Percentiles rank a stretch among this genome's conserved stretches.
These are phyloP conservation scores for Melanotaenia trifasciata DNA, from an alignment of 2,797 vertebrate species.

Conservation along the genomic window DNA sequence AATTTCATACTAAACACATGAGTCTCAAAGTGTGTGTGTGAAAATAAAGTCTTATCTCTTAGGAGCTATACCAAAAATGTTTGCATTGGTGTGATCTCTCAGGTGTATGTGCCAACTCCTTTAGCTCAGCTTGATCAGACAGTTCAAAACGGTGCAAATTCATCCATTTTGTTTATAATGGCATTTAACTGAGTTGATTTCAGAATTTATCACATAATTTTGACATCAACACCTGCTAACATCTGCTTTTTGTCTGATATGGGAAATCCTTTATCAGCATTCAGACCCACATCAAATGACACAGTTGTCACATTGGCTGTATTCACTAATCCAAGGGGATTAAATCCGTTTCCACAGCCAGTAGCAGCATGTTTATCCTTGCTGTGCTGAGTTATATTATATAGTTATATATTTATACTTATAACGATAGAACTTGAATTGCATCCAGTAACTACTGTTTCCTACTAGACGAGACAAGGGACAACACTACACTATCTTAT, in stretches of 20 bases:
- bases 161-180: neutral
- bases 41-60: conserved; percentile 29
- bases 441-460: neutral
- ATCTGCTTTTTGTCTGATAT: neutral
- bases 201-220: neutral
- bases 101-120: conserved; percentile 14
- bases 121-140: conserved; percentile 29
- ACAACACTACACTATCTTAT: neutral
- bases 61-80: conserved; percentile 29
- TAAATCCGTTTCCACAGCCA: neutral
- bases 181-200: neutral
- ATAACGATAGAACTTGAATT: neutral
- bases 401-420: neutral
- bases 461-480: neutral
- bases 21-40: neutral
- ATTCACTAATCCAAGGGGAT: neutral
- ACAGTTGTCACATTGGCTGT: neutral
- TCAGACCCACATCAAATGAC: neutral
- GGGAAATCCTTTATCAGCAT: neutral
- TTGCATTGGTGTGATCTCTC: conserved; percentile 28
- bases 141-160: neutral
- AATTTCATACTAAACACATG: conserved; percentile 34
- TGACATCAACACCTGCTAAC: neutral
- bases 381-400: neutral
- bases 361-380: neutral